phyloP scores from a whole-genome alignment of 2,888 invertebrate genomes.

The Aplocera efformata region DNA sequence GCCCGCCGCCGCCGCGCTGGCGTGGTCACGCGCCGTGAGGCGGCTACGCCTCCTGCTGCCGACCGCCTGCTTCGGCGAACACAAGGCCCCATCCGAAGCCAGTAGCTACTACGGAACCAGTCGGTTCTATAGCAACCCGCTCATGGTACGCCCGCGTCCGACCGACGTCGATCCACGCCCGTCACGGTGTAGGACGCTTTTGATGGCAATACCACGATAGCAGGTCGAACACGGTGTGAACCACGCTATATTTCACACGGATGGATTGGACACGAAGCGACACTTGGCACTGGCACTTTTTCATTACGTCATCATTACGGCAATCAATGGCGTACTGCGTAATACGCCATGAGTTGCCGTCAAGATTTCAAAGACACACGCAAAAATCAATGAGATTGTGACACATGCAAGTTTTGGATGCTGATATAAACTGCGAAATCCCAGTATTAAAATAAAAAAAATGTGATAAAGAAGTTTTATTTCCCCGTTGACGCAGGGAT shows the following conservation, averaged over 20 bases:
- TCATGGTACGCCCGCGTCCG: slow-evolving; percentile 52
- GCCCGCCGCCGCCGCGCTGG: slow-evolving; percentile 29
- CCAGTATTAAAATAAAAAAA: too few relatives aligned
- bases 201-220: neutral
- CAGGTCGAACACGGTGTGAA: neutral
- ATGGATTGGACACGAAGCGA: too few relatives aligned
- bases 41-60: slow-evolving; percentile 50
- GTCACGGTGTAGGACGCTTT: slow-evolving; percentile 32
- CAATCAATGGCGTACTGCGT: too few relatives aligned
- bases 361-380: too few relatives aligned
- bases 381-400: too few relatives aligned
- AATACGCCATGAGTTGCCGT: too few relatives aligned
- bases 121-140: slow-evolving; percentile 64
- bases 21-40: slow-evolving; percentile 41
- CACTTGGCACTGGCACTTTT: too few relatives aligned
- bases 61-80: slow-evolving; percentile 52
- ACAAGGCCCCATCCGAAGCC: slow-evolving; percentile 53
- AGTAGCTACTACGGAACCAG: slow-evolving; percentile 56
- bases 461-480: too few relatives aligned
- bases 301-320: neutral
- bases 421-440: too few relatives aligned
- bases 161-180: slow-evolving; percentile 26
- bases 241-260: neutral
- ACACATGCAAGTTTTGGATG: too few relatives aligned
- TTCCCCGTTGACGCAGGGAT: too few relatives aligned